phyloP scores from a whole-genome alignment of 2,797 vertebrate species.

The Helicolenus hilgendorfi region DNA sequence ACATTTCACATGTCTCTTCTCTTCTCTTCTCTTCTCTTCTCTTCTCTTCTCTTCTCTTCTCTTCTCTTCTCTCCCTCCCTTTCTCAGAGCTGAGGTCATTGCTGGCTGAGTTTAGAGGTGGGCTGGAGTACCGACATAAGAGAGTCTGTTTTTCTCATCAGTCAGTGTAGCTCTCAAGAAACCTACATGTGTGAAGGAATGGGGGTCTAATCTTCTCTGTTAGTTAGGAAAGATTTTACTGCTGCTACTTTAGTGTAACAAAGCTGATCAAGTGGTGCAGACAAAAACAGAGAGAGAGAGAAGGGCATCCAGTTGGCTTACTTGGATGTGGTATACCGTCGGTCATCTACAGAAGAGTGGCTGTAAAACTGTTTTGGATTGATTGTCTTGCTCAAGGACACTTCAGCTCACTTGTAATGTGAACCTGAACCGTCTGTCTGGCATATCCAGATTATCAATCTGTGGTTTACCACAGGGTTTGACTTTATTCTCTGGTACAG shows the following conservation, averaged over 20 bases:
- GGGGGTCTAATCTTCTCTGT: conserved; percentile 29
- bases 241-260: background rate
- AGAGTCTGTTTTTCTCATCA: conserved; percentile 84
- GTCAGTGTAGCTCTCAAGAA: conserved; percentile 47
- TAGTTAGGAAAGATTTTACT: conserved; percentile 16
- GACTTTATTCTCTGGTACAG: background rate
- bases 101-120: conserved; percentile 72
- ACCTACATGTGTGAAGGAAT: conserved; percentile 49
- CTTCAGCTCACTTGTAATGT: background rate
- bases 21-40: conserved; percentile 1
- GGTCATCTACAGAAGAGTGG: background rate
- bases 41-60: background rate
- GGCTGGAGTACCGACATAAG: conserved; percentile 73
- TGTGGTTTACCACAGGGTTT: conserved; percentile 10
- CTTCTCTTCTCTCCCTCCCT: conserved; percentile 21
- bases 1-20: conserved; percentile 1
- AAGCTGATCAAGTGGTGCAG: background rate
- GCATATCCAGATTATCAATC: background rate
- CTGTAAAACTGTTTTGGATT: background rate
- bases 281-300: background rate
- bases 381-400: background rate
- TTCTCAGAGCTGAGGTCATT: conserved; percentile 73
- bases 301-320: background rate
- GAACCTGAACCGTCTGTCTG: background rate
- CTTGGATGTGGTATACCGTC: background rate